Base-by-base conservation (phyloP, 92 coral and sea anemone genomes). In the Pocillopora meandrina region DNA sequence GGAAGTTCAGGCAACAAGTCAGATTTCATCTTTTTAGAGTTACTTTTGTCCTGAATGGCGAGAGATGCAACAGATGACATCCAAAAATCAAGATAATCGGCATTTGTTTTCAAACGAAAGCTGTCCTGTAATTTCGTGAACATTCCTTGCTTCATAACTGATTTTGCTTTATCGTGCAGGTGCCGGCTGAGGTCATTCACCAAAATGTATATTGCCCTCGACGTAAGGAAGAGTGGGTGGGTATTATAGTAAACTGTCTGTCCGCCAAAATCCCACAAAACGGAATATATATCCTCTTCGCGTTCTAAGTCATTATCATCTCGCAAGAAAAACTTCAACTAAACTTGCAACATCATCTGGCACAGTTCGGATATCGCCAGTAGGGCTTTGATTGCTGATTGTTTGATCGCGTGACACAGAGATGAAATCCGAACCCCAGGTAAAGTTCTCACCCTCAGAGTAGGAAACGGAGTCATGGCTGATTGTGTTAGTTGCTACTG, bases 31-130 rank as follows among this genome's bases (percentile, higher is more conserved):
- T 9, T 15, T 10, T 4, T 21, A 4, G 68, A 61, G 1, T 73
- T 14, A 26, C 56, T 34, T 12, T 34, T 5, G 33, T 34, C 59
- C n/a, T 58, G 47, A 11, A 34, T 58, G n/a, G 71, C 77, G 33
- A 70, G 56, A n/a, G 79, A 81, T 18, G 71, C 70, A n/a, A 88
- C 67, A 20, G 81, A 88, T 0, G 91, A 88, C 84, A 88, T 65
- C 91, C 91, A 88, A 52, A 77, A 75, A 55, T 88, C 83, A 10
- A 88, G 49, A 56, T 64, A 61, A 61, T 61, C 65, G 17, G 13
- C 5, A 61, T 61, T 61, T 0, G 65, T 61, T 14, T n/a, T 61
- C 15, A 68, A 64, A 52, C 60, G 18, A 72, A 31, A 56, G 57
- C 74, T 36, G 63, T 87, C 82, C 34, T 59, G 12, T 2, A 19